These are phyloP conservation scores for Eupithecia abbreviata DNA, from an alignment of 2,888 invertebrate species.

Conservation along the genomic window DNA sequence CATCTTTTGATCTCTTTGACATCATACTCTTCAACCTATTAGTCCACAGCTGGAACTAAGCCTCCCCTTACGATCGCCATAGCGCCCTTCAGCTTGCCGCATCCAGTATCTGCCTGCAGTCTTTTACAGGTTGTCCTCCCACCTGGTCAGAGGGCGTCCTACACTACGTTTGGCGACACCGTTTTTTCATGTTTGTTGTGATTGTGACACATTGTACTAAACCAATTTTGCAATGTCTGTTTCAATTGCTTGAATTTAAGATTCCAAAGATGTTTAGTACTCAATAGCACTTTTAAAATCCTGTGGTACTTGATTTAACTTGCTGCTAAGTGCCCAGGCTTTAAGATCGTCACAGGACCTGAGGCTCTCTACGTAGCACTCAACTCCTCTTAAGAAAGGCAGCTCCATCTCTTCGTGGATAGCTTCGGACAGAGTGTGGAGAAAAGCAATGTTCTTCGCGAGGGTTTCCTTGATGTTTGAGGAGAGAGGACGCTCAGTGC, in stretches of 20 bases:
- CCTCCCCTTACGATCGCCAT: not conserved
- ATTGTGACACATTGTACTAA: not conserved
- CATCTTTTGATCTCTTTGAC: not conserved
- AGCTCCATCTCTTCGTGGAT: slow-evolving; percentile 76
- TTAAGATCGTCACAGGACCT: slow-evolving; percentile 77
- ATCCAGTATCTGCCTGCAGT: not conserved
- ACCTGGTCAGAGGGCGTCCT: not conserved
- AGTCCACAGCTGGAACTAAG: not conserved
- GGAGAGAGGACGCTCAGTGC: slow-evolving; percentile 74
- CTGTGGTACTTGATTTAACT: slow-evolving; percentile 73
- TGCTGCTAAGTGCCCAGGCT: slow-evolving; percentile 78
- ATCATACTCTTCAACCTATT: not conserved
- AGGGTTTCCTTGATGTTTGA: slow-evolving; percentile 71
- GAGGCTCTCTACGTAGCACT: slow-evolving; percentile 74
- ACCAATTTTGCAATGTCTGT: not conserved
- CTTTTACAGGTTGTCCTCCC: not conserved
- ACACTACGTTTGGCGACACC: not conserved
- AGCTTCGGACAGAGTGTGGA: slow-evolving; percentile 75
- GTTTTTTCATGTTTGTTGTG: not conserved
- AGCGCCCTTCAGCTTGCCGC: not conserved
- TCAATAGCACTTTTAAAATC: slow-evolving; percentile 78
- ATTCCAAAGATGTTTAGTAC: slow-evolving; percentile 57
- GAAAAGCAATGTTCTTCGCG: slow-evolving; percentile 73
- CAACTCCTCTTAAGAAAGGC: slow-evolving; percentile 75
- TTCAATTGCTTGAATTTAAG: not conserved